A percentile compares a stretch with the other conserved stretches of the same genome.
Conservation (phyloP, 2,113 vertebrate genomes). For the Brachyhypopomus occidentalis region DNA sequence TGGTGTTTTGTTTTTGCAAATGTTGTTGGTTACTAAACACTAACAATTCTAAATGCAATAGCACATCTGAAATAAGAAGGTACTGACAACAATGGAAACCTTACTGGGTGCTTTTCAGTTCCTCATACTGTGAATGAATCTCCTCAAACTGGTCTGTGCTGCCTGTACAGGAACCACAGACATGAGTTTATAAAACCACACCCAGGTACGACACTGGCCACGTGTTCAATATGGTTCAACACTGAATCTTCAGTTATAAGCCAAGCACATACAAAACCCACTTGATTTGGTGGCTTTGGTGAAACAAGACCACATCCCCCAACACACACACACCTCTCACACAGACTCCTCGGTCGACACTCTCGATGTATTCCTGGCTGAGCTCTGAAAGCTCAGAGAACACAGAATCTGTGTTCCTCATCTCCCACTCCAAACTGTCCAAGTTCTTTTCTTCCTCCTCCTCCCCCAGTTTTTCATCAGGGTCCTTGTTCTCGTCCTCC, state of each 20-base stretch:
- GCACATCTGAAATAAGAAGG: neutral
- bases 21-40: too few relatives aligned
- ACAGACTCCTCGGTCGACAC: conserved; percentile 75
- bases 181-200: conserved; percentile 14
- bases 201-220: neutral
- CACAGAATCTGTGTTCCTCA: conserved; percentile 76
- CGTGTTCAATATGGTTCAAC: neutral
- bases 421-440: conserved; percentile 70
- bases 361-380: conserved; percentile 76
- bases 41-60: neutral
- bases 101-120: conserved; percentile 78
- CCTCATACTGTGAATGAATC: conserved; percentile 75
- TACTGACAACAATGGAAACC: conserved; percentile 50
- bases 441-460: conserved; percentile 60
- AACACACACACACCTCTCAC: conserved; percentile 67
- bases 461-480: conserved; percentile 38
- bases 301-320: neutral
- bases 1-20: neutral
- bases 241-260: neutral
- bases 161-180: conserved; percentile 61
- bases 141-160: conserved; percentile 73
- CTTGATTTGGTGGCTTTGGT: too few relatives aligned
- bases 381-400: conserved; percentile 78
- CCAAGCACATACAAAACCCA: too few relatives aligned
- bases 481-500: neutral